Percentiles rank a stretch among this genome's conserved stretches.
These are phyloP conservation scores for Melinaea marsaeus DNA, from an alignment of 2,888 invertebrate genomes.

Conservation along the genomic window DNA sequence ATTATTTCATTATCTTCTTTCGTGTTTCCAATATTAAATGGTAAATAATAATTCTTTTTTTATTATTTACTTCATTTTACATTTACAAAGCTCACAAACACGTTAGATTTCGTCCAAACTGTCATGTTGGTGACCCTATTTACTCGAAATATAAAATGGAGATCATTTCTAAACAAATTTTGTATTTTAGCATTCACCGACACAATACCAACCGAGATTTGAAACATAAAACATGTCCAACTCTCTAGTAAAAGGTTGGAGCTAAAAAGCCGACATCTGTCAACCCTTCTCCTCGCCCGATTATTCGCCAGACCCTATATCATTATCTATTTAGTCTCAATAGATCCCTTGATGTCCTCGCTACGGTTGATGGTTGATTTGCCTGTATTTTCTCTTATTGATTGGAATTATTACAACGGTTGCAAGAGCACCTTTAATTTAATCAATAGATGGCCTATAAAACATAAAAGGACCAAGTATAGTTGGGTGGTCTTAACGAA, in stretches of 20 bases:
- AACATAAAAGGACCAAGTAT: too few species aligned
- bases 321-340: constrained; percentile 7
- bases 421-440: too few species aligned
- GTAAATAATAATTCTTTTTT: neutral
- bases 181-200: constrained; percentile 4
- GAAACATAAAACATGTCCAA: constrained; percentile 11
- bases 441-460: too few species aligned
- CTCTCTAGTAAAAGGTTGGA: constrained; percentile 11
- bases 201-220: constrained; percentile 6
- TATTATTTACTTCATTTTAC: neutral
- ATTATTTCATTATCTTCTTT: constrained; percentile 3
- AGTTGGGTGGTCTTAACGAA: too few species aligned
- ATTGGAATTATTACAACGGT: too few species aligned
- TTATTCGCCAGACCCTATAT: constrained; percentile 9
- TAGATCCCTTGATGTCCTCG: constrained; percentile 1
- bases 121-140: constrained; percentile 4
- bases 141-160: constrained; percentile 1
- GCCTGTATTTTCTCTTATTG: neutral
- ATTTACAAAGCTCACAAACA: too few species aligned
- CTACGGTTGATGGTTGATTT: neutral
- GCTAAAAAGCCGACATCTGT: constrained; percentile 18
- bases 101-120: neutral
- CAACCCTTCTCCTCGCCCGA: constrained; percentile 15
- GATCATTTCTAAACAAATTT: constrained; percentile 1
- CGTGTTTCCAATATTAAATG: neutral